phyloP scores from a whole-genome alignment of 2,113 vertebrate genomes.

The Caracal caracal region DNA sequence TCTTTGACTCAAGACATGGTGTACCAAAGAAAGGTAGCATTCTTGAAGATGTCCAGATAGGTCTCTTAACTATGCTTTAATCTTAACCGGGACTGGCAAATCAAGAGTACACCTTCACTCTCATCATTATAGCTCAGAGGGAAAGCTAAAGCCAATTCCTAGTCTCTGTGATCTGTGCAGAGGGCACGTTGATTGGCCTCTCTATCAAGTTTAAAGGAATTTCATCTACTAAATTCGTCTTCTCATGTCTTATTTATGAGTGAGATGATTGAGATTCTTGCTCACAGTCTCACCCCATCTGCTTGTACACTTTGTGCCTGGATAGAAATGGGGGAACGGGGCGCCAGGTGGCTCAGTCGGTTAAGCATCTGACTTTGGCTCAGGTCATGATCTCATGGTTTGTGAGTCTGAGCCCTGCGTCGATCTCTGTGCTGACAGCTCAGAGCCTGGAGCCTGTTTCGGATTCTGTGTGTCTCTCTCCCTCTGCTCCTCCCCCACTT shows the following conservation, averaged over 20 bases:
- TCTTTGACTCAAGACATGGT: background rate
- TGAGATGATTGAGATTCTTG: background rate
- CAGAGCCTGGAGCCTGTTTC: no score
- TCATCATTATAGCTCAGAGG: background rate
- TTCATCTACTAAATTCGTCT: conserved; percentile 15
- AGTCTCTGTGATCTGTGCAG: background rate
- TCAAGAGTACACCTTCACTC: background rate
- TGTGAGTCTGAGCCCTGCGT: no score
- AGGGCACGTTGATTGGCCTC: background rate
- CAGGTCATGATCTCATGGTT: no score
- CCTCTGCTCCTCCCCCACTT: no score
- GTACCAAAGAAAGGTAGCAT: background rate
- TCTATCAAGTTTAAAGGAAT: background rate
- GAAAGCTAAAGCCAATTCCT: background rate
- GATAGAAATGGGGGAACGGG: background rate
- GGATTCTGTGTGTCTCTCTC: no score
- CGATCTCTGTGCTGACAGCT: no score
- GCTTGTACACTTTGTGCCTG: background rate
- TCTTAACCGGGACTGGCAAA: background rate
- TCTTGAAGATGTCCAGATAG: background rate
- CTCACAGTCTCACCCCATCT: background rate
- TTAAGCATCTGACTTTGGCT: no score
- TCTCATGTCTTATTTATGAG: background rate
- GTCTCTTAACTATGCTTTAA: background rate
- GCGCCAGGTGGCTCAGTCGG: no score